A percentile compares a stretch with the other conserved stretches of the same genome.
Conservation (phyloP, 2,113 vertebrate species). For the Mionectes macconnelli region DNA sequence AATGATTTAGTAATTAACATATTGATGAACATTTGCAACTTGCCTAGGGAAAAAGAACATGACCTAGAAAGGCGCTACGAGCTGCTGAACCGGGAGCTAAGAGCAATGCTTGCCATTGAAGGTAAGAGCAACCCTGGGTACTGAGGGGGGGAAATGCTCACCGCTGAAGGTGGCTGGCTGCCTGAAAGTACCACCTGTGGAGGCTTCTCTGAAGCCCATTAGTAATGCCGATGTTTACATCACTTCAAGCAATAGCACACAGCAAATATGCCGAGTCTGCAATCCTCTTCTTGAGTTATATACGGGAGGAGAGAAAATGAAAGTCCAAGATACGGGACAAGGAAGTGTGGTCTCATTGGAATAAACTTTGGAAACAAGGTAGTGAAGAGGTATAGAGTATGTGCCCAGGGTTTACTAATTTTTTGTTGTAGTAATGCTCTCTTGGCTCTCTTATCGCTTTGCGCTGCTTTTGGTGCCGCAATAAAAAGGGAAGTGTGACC, state of each 20-base stretch:
- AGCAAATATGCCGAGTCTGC: neutral
- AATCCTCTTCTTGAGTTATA: neutral
- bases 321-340: fast-evolving
- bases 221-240: neutral
- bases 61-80: conserved; percentile 98
- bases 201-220: neutral
- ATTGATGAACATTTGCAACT: conserved; percentile 98
- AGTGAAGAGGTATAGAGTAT: neutral
- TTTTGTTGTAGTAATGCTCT: neutral
- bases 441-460: neutral
- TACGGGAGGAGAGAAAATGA: fast-evolving
- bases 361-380: neutral
- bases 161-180: neutral
- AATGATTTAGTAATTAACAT: conserved; percentile 99
- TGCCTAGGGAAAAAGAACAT: conserved; percentile 99
- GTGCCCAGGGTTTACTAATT: neutral
- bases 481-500: neutral
- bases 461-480: neutral
- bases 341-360: neutral
- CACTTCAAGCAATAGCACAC: neutral
- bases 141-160: conserved; percentile 74
- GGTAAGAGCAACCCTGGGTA: conserved; percentile 91
- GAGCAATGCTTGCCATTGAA: conserved; percentile 98
- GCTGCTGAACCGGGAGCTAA: conserved; percentile 94
- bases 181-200: neutral